These are phyloP conservation scores for Drosophila santomea DNA, from an alignment of 1,140 invertebrate genomes.

Conservation along the genomic window DNA sequence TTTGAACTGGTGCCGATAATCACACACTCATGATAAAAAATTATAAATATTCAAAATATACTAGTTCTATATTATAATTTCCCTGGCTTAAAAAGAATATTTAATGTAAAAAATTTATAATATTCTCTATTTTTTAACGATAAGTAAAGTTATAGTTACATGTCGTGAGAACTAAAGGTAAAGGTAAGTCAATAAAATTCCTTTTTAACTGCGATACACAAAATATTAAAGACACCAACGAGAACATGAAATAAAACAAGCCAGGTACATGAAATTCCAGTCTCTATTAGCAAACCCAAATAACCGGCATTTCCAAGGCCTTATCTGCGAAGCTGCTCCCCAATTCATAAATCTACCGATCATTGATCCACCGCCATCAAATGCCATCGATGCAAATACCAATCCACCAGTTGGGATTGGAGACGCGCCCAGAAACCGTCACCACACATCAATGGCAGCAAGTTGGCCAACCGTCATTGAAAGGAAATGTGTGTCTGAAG, in stretches of 20 bases:
- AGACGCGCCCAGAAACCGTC: slow-evolving; percentile 73
- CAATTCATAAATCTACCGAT: slow-evolving; percentile 48
- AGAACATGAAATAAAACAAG: neutral
- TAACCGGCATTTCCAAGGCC: slow-evolving; percentile 26
- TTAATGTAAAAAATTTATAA: no score
- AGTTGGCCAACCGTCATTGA: slow-evolving; percentile 43
- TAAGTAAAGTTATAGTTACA: no score
- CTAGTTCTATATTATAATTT: no score
- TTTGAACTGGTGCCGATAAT: no score
- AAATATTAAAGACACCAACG: neutral
- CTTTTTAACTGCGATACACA: neutral
- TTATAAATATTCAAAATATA: no score
- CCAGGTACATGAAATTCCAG: slow-evolving; percentile 19
- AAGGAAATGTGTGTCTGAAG: slow-evolving; percentile 44
- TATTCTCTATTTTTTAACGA: no score
- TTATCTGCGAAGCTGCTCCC: slow-evolving; percentile 47
- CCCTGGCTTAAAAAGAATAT: no score
- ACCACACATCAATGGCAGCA: slow-evolving; percentile 57
- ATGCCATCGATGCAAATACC: slow-evolving; percentile 67
- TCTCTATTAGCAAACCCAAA: slow-evolving; percentile 26
- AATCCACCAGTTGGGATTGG: slow-evolving; percentile 32
- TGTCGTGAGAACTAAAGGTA: no score
- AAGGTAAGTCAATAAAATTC: no score
- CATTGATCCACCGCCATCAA: slow-evolving; percentile 41
- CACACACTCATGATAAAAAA: no score